Conservation (phyloP, 2,113 vertebrate genomes). For the Cettia cetti region DNA sequence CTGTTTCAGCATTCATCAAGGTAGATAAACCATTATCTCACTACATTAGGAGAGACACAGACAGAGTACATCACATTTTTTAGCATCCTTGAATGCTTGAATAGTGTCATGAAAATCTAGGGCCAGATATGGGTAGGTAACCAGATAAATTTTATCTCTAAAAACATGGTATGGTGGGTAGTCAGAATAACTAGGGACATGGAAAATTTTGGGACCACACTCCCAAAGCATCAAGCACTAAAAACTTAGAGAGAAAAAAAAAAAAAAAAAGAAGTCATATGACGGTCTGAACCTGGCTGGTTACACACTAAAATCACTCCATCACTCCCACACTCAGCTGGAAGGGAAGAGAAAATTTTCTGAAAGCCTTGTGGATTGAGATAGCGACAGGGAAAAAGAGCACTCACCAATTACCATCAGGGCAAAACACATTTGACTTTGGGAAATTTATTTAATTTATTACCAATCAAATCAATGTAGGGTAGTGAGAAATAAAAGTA, state of each 20-base stretch:
- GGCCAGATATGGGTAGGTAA: not conserved
- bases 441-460: not conserved
- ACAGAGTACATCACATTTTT: not conserved
- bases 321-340: not conserved
- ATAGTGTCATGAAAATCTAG: not conserved
- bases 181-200: not conserved
- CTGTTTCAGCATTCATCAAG: slow-evolving; percentile 1
- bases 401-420: not conserved
- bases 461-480: not conserved
- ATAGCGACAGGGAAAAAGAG: not conserved
- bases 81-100: not conserved
- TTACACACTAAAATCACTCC: not conserved
- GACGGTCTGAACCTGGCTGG: not conserved
- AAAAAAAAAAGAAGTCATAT: not conserved
- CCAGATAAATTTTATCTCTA: not conserved
- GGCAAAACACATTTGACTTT: not conserved
- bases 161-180: not conserved
- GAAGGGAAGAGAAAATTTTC: not conserved
- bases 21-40: not conserved
- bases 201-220: not conserved
- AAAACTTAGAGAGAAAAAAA: not conserved
- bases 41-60: not conserved
- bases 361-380: not conserved
- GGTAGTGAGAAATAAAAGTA: not conserved
- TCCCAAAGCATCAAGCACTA: not conserved